Percentiles rank a stretch among this genome's conserved stretches.
Evolutionary conservation across 2,113 vertebrate species (phyloP).

Genomic region (Poecilia latipinna): DNA sequence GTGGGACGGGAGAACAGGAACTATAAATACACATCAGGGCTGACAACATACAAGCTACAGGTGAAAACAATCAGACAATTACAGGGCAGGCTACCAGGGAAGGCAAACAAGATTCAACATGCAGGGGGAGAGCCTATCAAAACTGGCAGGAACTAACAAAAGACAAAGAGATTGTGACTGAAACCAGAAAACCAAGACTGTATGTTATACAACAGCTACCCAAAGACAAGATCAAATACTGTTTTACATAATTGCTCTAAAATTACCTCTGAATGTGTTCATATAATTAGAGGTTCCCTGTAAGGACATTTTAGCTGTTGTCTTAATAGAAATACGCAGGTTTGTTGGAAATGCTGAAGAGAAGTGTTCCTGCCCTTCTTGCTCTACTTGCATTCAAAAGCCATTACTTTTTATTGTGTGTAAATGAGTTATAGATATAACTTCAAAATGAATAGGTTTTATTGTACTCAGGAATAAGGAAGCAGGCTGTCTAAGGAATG

Average conservation of each 20-base stretch:
- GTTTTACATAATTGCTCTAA: background rate
- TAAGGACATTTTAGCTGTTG: background rate
- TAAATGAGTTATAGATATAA: slow-evolving; percentile 15
- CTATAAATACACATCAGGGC: background rate
- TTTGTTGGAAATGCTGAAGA: background rate
- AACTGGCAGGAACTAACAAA: background rate
- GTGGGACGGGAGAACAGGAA: background rate
- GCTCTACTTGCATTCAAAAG: slow-evolving; percentile 20
- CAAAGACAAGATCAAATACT: background rate
- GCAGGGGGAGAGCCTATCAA: background rate
- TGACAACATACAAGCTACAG: background rate
- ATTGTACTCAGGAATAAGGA: too few relatives aligned
- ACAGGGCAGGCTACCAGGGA: background rate
- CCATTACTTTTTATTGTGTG: slow-evolving; percentile 35
- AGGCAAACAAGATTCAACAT: background rate
- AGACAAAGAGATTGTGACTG: background rate
- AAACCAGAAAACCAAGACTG: background rate
- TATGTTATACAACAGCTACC: background rate
- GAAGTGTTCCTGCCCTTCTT: background rate
- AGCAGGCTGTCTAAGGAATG: background rate
- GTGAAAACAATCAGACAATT: background rate
- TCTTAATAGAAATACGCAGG: background rate
- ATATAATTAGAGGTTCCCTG: background rate
- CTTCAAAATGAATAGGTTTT: slow-evolving; percentile 6
- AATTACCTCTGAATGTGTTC: slow-evolving; percentile 10